These are phyloP conservation scores for Halcyon malimbica DNA, from an alignment of 2,113 vertebrate species.

Conservation along the genomic window DNA sequence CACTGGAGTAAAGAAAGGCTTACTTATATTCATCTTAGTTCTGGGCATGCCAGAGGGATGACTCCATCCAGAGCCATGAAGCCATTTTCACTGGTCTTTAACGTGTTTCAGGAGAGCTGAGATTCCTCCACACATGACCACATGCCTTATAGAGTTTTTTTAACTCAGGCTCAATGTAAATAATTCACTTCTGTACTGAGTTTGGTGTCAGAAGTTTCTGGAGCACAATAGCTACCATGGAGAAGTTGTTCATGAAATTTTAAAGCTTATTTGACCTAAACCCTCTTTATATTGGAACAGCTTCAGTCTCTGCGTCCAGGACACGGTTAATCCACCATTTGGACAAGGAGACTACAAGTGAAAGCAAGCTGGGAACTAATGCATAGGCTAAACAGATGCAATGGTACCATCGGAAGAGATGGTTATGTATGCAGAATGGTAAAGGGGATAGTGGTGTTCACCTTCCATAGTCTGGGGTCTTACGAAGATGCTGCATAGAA, in stretches of 20 bases:
- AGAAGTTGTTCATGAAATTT: neutral
- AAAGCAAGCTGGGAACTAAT: neutral
- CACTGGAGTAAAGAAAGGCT: neutral
- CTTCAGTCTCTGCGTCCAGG: neutral
- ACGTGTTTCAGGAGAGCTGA: neutral
- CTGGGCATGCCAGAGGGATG: neutral
- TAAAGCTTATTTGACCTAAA: neutral
- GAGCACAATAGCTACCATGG: neutral
- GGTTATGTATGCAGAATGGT: neutral
- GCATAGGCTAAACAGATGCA: neutral
- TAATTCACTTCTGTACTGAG: neutral
- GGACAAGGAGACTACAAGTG: neutral
- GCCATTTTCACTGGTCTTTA: neutral
- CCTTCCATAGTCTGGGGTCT: neutral
- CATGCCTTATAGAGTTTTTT: neutral
- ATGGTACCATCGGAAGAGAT: neutral
- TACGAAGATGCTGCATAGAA: neutral
- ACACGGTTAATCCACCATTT: neutral
- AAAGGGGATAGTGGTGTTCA: neutral
- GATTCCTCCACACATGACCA: neutral
- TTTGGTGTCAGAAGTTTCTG: neutral
- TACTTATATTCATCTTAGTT: neutral
- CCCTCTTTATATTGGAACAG: neutral
- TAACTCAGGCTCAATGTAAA: neutral
- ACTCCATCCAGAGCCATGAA: neutral